Base-by-base conservation (phyloP, 1,140 invertebrate genomes). In the Pygmarrhopalites habei region DNA sequence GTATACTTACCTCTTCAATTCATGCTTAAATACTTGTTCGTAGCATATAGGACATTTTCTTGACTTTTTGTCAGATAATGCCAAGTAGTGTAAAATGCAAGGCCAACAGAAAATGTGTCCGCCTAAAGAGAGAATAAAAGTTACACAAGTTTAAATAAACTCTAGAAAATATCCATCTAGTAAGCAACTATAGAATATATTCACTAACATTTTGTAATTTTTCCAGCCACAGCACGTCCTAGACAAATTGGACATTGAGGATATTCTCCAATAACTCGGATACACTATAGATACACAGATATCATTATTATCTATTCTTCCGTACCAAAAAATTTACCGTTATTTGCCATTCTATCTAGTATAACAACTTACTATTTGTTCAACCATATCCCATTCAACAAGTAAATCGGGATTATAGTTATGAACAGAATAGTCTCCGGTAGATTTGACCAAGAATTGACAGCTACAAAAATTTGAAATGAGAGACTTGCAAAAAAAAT, bases 61-160 rank as follows among this genome's bases (percentile, higher is more conserved):
- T 83, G 82, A 82, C 51, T 82, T 73, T 77, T 89, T 87, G 71
- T 95, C 89, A 46, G 86, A 86, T 1, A 93, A 76, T 19, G 88
- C 82, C 61, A 95, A 78, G 77, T 97, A 97, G 75, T 96, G 94
- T 21, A 98, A 80, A 71, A 96, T 85, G 74, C 95, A 98, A 1
- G 91, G 81, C 90, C 91, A 98, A 75, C 95, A 98, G 74, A 90
- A 97, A 61, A 94, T 86, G 75, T 98, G 95, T 25, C 94, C 94
- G n/a, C n/a, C n/a, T n/a, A n/a, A n/a, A n/a, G n/a, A n/a, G n/a
- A n/a, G n/a, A n/a, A n/a, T n/a, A n/a, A n/a, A n/a, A n/a, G n/a
- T n/a, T n/a, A n/a, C n/a, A n/a, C n/a, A n/a, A n/a, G n/a, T n/a
- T n/a, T n/a, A n/a, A n/a, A n/a, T n/a, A n/a, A n/a, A n/a, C n/a